These are phyloP conservation scores for Epistrophe eligans DNA, from an alignment of 2,888 invertebrate species.

Conservation along the genomic window DNA sequence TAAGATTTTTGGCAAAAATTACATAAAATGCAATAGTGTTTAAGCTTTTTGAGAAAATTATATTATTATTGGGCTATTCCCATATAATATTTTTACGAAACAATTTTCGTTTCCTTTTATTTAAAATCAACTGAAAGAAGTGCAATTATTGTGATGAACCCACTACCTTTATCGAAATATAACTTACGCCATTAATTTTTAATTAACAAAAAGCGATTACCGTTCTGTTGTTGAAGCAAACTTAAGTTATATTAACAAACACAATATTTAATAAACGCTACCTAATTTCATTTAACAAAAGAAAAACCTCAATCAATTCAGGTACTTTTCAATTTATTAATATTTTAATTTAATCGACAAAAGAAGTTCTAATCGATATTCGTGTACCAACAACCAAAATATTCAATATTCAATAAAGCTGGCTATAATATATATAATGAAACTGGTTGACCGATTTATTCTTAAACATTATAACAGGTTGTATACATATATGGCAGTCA, in stretches of 20 bases:
- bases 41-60: no score
- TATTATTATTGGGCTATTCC: no score
- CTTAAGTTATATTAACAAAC: background rate
- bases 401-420: slow-evolving; percentile 6
- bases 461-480: slow-evolving; percentile 12
- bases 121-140: no score
- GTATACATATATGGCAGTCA: background rate
- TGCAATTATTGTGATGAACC: no score
- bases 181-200: background rate
- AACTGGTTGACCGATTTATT: slow-evolving; percentile 13
- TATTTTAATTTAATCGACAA: slow-evolving; percentile 4
- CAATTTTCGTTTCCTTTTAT: no score
- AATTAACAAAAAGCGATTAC: background rate
- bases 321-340: background rate
- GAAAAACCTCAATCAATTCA: background rate
- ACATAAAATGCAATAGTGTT: no score
- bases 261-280: background rate
- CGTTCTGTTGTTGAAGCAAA: no score
- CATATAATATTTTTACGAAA: no score
- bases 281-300: background rate
- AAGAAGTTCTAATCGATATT: background rate
- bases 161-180: background rate
- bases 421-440: no score
- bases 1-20: no score
- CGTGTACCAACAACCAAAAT: background rate